Base-by-base conservation (phyloP, 1,140 invertebrate species). In the Pogonus chalceus region DNA sequence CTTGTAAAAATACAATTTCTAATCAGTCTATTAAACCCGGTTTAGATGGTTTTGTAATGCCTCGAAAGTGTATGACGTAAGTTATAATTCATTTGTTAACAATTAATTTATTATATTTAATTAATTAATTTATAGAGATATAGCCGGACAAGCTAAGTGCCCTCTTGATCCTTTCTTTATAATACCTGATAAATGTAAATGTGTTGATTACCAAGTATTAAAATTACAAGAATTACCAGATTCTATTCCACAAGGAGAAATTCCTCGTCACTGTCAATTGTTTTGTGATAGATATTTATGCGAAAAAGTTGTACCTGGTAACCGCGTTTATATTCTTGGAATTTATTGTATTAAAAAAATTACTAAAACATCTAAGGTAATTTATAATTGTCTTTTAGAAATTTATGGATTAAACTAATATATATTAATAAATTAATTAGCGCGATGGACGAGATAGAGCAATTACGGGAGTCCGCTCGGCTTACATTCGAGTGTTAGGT, bases 161-260 rank as follows among this genome's bases (percentile, higher is more conserved):
- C 96, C 96, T 1, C 66, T 99, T 20, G 97, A 99, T 76, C 97
- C 97, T 2, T 99, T 92, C 68, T 96, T 96, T 66, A 97, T 99
- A 57, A 85, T 88, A 70, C 95, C 96, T 21, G 97, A 99, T 65
- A 97, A 96, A 71, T 98, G 96, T 67, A 80, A 85, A 59, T 99
- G 96, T 72, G 89, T 98, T 2, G 96, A 99, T 74, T 98, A 92
- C 69, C 80, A 90, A 82, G 79, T 84, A 0, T 63, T 90, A 0
- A 99, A 98, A 71, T 70, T 99, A 10, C 96, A 99, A 81, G 96
- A 99, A 74, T 74, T 92, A 7, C 93, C 94, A 2, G 96, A 99
- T 71, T 87, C 86, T 58, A 90, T 99, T 55, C 97, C 96, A 0
- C 93, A 98, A 67, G 96, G 97, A 52, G 97, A 99, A 79, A 92